Evolutionary conservation across 2,797 vertebrate species (phyloP), one percentile per base, ranked within the genome.

Genomic region (Picus viridis): DNA sequence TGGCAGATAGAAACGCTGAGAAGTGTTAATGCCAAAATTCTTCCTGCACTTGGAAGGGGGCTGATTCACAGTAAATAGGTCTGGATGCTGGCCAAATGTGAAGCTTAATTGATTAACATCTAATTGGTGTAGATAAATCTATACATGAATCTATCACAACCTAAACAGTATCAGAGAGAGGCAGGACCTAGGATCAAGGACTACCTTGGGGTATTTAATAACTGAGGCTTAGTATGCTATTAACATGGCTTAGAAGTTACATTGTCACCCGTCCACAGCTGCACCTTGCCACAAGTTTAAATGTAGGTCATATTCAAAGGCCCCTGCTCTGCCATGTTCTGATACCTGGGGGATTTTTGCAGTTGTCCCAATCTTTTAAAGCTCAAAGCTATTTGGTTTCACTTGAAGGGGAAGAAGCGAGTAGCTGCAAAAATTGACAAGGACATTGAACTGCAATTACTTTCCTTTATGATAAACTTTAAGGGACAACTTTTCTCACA

Each of bases 331-430:
- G 58, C 62, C 1, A 1, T 41, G 8, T 54, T 70, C 26, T 54
- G 24, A 17, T 32, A 53, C 45, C 43, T 34, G 23, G 12, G 3
- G 49, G 47, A 22, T 22, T 0, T 3, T 1, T 19, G 24, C 41
- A 26, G 29, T 63, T 92, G 26, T 68, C 20, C 19, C 2, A 9
- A 8, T 63, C 22, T 88, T n/a, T n/a, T n/a, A n/a, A n/a, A n/a
- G n/a, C n/a, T 78, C 56, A 24, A 54, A 81, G 13, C 9, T 62
- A 53, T 75, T 73, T 79, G 43, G 15, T 67, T 93, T 92, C 10
- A 17, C n/a, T 73, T 77, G 15, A 26, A 61, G 69, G 5, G 24
- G 6, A 80, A 49, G 51, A 75, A 7, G 8, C 30, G 11, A 88
- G 27, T 63, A 13, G 16, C 27, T 86, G 58, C 83, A 63, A 73